phyloP scores from a whole-genome alignment of 1,140 invertebrate genomes.

The Caerostris extrusa region DNA sequence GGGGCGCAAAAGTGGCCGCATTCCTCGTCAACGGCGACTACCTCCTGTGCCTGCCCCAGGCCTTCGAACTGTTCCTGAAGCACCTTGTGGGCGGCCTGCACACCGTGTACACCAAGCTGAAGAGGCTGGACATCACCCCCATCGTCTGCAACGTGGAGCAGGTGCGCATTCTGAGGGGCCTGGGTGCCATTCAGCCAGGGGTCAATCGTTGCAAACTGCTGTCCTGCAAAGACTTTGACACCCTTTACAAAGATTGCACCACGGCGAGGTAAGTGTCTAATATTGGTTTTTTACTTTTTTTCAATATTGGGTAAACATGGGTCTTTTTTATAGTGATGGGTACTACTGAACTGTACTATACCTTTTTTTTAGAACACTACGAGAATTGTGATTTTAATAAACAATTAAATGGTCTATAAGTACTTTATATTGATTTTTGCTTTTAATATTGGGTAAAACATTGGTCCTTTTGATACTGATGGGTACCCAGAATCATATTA shows the following conservation, averaged over 20 bases:
- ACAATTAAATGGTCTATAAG: too few species aligned
- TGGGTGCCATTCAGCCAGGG: constrained; percentile 99
- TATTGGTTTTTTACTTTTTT: constrained; percentile 11
- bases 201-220: constrained; percentile 99
- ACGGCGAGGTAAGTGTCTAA: constrained; percentile 94
- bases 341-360: too few species aligned
- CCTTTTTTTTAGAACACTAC: too few species aligned
- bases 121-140: constrained; percentile 98
- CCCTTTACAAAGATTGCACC: constrained; percentile 99
- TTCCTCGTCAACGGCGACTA: constrained; percentile 98
- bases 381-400: too few species aligned
- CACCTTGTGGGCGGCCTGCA: constrained; percentile 98
- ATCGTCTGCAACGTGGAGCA: constrained; percentile 99
- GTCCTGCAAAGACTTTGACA: constrained; percentile 99
- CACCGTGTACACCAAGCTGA: constrained; percentile 99
- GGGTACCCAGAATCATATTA: too few species aligned
- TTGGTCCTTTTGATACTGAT: too few species aligned
- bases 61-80: constrained; percentile 99
- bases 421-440: too few species aligned
- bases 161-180: constrained; percentile 96
- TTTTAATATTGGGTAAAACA: too few species aligned
- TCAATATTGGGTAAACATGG: too few species aligned
- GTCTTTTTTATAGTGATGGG: too few species aligned
- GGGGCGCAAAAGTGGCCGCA: constrained; percentile 97
- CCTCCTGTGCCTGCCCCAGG: constrained; percentile 99